Conservation (phyloP, 1,140 invertebrate species). For the Mizuhopecten yessoensis region DNA sequence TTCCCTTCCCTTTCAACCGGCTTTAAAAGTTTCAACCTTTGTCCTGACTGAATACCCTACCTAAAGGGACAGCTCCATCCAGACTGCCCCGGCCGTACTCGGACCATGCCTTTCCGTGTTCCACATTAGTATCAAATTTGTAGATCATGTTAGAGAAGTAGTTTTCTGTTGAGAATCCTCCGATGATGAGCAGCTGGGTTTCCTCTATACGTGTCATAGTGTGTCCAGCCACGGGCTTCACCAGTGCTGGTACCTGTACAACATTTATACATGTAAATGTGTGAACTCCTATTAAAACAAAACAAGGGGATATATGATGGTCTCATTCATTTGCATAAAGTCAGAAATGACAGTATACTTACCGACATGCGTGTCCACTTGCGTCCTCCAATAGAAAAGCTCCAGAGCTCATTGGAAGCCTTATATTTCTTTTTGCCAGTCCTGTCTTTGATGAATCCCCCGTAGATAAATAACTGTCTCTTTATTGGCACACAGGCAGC, state of each 20-base stretch:
- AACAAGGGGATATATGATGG: too few species aligned
- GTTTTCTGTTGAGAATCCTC: conserved; percentile 91
- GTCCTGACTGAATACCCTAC: conserved; percentile 71
- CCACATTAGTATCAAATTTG: conserved; percentile 90
- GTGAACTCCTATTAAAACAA: too few species aligned
- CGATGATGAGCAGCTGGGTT: conserved; percentile 92
- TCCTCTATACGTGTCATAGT: conserved; percentile 91
- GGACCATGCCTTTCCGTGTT: conserved; percentile 88
- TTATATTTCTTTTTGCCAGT: conserved; percentile 81
- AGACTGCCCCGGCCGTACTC: conserved; percentile 83
- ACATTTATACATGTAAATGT: not conserved
- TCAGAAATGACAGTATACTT: conserved; percentile 60
- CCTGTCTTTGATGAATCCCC: conserved; percentile 88
- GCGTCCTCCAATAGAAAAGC: conserved; percentile 93
- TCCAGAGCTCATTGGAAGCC: conserved; percentile 92
- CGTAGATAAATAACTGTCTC: conserved; percentile 94
- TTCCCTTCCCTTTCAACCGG: too few species aligned
- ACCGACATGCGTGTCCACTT: conserved; percentile 91
- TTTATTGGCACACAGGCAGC: conserved; percentile 93
- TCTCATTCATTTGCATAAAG: too few species aligned
- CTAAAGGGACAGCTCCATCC: conserved; percentile 89
- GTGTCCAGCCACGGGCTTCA: conserved; percentile 92
- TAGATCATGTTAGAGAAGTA: conserved; percentile 88
- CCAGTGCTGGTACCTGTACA: conserved; percentile 68
- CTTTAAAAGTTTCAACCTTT: too few species aligned